A percentile compares a stretch with the other conserved stretches of the same genome.
Evolutionary conservation across 2,113 vertebrate genomes (phyloP).

Genomic region (Ptilorrhoa leucosticta): DNA sequence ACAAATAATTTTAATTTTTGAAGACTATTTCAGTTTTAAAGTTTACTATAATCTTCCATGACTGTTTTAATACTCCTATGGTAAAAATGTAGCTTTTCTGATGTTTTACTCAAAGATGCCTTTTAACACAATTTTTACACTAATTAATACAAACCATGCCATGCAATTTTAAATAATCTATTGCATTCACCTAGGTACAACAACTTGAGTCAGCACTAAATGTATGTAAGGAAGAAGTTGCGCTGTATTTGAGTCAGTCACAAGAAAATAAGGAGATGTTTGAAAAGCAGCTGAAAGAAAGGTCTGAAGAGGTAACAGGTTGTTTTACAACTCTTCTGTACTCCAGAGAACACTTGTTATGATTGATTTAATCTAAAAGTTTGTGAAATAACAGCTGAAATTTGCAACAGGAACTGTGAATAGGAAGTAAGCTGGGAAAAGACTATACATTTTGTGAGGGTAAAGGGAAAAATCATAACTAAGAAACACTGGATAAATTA

Average conservation of each 20-base stretch:
- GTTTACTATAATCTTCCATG: background rate
- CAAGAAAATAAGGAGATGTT: conserved; percentile 79
- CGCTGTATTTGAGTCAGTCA: conserved; percentile 75
- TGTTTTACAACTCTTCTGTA: background rate
- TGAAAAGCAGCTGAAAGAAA: conserved; percentile 79
- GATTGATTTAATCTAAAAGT: background rate
- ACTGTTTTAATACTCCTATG: background rate
- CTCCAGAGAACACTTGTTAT: background rate
- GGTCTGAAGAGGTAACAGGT: conserved; percentile 80
- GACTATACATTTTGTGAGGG: background rate
- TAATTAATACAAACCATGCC: background rate
- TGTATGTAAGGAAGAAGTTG: conserved; percentile 81
- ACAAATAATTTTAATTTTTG: background rate
- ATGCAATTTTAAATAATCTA: background rate
- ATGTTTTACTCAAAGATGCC: background rate
- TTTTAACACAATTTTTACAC: background rate
- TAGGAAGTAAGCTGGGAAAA: background rate
- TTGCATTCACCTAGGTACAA: conserved; percentile 72
- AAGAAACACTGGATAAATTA: background rate
- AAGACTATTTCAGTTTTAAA: background rate
- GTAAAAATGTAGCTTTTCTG: background rate
- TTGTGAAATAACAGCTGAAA: background rate
- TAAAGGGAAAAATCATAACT: background rate
- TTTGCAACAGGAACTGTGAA: background rate
- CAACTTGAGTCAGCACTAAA: conserved; percentile 81